These are phyloP conservation scores for Campoplex nolae DNA, from an alignment of 2,888 invertebrate genomes.

Conservation along the genomic window DNA sequence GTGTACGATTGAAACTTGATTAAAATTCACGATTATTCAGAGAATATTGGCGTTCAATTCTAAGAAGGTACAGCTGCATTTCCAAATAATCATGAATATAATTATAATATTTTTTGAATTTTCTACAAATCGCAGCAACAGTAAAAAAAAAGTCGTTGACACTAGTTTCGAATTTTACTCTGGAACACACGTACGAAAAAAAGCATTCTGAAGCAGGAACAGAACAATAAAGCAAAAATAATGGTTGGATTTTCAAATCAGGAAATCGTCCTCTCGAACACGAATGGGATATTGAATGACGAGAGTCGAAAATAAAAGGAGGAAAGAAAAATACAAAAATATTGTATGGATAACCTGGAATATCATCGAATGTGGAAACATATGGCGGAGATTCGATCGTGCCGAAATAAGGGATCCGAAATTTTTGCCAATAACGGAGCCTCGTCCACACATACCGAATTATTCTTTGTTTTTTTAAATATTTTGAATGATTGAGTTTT, in stretches of 20 bases:
- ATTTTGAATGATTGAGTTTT: conserved; percentile 7
- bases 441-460: conserved; percentile 71
- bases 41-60: too few relatives aligned
- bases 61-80: neutral
- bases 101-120: neutral
- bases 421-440: conserved; percentile 80
- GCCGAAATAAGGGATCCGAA: conserved; percentile 75
- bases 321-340: neutral
- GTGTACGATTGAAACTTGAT: too few relatives aligned
- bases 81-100: neutral
- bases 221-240: neutral
- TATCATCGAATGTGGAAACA: conserved; percentile 20
- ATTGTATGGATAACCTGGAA: neutral
- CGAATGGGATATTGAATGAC: conserved; percentile 1
- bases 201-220: neutral
- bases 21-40: too few relatives aligned
- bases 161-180: conserved; percentile 69
- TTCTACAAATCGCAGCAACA: neutral
- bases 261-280: neutral
- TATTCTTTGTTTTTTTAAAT: conserved; percentile 64
- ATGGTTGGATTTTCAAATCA: conserved; percentile 11
- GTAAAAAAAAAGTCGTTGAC: conserved; percentile 54
- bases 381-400: conserved; percentile 51
- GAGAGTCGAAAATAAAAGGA: neutral
- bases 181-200: neutral